A percentile compares a stretch with the other conserved stretches of the same genome.
These are phyloP conservation scores for Muscicapa striata DNA, from an alignment of 2,797 vertebrate species.

Conservation along the genomic window DNA sequence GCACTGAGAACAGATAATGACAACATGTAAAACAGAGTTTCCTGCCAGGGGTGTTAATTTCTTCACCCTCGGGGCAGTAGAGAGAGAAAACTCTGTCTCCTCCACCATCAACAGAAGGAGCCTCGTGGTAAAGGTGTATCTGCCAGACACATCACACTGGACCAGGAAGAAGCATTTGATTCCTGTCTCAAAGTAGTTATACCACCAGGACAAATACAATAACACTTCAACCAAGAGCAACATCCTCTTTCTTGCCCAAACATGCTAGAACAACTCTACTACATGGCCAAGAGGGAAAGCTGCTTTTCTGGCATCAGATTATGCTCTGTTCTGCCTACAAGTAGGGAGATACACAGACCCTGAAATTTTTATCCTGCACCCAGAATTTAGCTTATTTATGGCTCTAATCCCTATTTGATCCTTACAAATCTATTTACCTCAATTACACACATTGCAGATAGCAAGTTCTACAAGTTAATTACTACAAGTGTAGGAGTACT, in stretches of 20 bases:
- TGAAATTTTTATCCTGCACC: not conserved
- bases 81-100: not conserved
- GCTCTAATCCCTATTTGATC: not conserved
- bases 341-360: not conserved
- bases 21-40: not conserved
- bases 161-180: not conserved
- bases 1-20: not conserved
- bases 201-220: not conserved
- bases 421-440: not conserved
- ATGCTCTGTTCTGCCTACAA: not conserved
- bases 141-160: not conserved
- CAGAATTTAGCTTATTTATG: not conserved
- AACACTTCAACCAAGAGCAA: not conserved
- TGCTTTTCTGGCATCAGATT: not conserved
- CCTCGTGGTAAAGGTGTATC: not conserved
- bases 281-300: not conserved
- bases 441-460: not conserved
- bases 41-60: not conserved
- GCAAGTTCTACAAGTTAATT: not conserved
- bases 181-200: not conserved
- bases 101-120: not conserved
- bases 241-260: not conserved
- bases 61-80: accelerated
- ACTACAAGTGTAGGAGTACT: not conserved
- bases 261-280: not conserved